Base-by-base conservation (phyloP, 2,888 invertebrate species). In the Argynnis bischoffii region DNA sequence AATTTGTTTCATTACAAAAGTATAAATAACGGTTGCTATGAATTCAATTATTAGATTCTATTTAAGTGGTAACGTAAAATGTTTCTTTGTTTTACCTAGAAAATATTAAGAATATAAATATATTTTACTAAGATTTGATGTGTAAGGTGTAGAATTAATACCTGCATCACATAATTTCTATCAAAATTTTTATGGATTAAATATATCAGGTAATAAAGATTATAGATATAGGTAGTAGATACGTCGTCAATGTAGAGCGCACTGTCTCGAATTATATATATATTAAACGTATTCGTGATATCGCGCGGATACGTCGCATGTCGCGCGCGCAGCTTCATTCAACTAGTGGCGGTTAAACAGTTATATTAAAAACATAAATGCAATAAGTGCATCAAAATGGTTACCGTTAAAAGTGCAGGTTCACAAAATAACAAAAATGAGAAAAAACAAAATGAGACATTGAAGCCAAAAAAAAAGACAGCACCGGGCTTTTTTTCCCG, bases 401-500 rank as follows among this genome's bases (percentile, higher is more conserved):
- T 71, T 69, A 63, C 63, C 4, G 50, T 57, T 8, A 59, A 70
- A 65, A 68, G 55, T 55, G 11, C 59, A 46, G 74, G 55, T 50
- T 70, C 75, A 69, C 61, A 73, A 69, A 59, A 35, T 59, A 70
- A 71, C 21, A 66, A 74, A 61, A 75, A 80, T 55, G 74, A 75
- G 64, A 77, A 77, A 69, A 69, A 71, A 48, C 50, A 55, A 6
- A 72, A 72, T n/a, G 68, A 73, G 61, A 59, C 31, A 47, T 75
- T 78, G 67, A 64, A 75, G 41, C 68, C 77, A 8, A 72, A 76
- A 16, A 68, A 81, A 57, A 89, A 88, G 70, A 70, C 76, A n/a
- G 74, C 81, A 0, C 92, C 92, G 0, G 81, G 84, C 14, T 75
- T 93, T 6, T 76, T 96, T 8, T 95, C 95, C 2, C 92, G 95